Evolutionary conservation across 2,113 vertebrate species (phyloP), one percentile per base, ranked within the genome.

Genomic region (Melanerpes aurifrons): DNA sequence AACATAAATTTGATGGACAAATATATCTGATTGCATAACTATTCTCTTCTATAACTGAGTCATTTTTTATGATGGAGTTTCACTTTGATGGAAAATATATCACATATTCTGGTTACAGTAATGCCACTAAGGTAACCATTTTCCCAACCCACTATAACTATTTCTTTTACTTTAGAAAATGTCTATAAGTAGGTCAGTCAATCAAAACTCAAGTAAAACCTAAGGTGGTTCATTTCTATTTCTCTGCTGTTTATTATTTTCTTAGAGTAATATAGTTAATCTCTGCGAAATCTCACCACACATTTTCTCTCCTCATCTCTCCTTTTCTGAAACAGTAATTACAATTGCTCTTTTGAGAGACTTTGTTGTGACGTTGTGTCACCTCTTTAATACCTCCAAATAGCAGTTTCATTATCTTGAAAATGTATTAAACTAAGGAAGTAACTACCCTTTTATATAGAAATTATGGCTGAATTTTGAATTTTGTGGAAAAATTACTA

Each of bases 371-470:
- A 72, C 40, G 85, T 88, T 87, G 87, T 88, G 29, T 76, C 64
- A 90, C 57, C 59, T 90, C 80, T 80, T 97, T 92, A 82, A 72
- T 22, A 82, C 82, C 32, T 86, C 73, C 17, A 67, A 89, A 66
- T 10, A 77, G 28, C 13, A 82, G 16, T 68, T 81, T 35, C 22
- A 57, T 82, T 82, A 83, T 78, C 18, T 83, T 72, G 28, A 92
- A 91, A 45, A 84, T 82, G 62, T 84, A 75, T 66, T 92, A 75
- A 86, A 75, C 37, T 72, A 48, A 91, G 43, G 20, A 88, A 66
- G 48, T 17, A 53, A 63, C 8, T 15, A 59, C 5, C 3, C 3
- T 61, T 86, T 90, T 56, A 71, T 72, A 75, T 45, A 79, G 12
- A 84, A 93, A 82, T 75, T 50, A 72, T 50, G 31, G 15, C 20